A percentile compares a stretch with the other conserved stretches of the same genome.
These are phyloP conservation scores for Scortum barcoo DNA, from an alignment of 2,113 vertebrate species.

Conservation along the genomic window DNA sequence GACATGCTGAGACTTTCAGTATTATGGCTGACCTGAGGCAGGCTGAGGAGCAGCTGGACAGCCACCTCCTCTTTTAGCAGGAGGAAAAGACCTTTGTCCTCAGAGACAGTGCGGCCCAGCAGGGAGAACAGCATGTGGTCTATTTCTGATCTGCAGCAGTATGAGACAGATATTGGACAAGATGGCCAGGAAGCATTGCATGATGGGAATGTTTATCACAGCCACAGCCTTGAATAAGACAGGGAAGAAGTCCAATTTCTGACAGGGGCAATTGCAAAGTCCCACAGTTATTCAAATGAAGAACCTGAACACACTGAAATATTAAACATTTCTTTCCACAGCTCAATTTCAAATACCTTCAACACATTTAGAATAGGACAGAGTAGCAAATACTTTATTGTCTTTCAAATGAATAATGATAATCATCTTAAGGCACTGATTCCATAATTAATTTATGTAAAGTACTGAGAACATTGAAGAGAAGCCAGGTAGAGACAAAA, in stretches of 20 bases:
- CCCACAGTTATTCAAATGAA: conserved; percentile 5
- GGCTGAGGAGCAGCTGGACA: conserved; percentile 68
- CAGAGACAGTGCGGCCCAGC: conserved; percentile 28
- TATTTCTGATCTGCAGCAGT: conserved; percentile 37
- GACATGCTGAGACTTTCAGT: conserved; percentile 33
- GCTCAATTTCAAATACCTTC: not conserved
- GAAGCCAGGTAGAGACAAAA: not conserved
- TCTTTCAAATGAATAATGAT: no score
- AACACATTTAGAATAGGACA: no score
- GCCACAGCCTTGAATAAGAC: not conserved
- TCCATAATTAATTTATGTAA: not conserved
- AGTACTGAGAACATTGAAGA: not conserved
- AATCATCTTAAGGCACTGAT: not conserved
- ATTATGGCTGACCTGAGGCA: conserved; percentile 36
- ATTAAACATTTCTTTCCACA: not conserved
- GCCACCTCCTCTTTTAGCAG: conserved; percentile 26
- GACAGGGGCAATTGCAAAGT: not conserved
- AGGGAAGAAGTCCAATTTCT: not conserved
- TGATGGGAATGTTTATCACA: conserved; percentile 41
- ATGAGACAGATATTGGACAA: conserved; percentile 13
- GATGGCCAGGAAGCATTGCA: conserved; percentile 9
- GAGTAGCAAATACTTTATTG: no score
- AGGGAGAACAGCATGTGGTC: conserved; percentile 47
- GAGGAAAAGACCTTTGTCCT: conserved; percentile 33
- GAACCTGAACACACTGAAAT: not conserved